Base-by-base conservation (phyloP, 2,797 vertebrate species). In the Ateles fusciceps region DNA sequence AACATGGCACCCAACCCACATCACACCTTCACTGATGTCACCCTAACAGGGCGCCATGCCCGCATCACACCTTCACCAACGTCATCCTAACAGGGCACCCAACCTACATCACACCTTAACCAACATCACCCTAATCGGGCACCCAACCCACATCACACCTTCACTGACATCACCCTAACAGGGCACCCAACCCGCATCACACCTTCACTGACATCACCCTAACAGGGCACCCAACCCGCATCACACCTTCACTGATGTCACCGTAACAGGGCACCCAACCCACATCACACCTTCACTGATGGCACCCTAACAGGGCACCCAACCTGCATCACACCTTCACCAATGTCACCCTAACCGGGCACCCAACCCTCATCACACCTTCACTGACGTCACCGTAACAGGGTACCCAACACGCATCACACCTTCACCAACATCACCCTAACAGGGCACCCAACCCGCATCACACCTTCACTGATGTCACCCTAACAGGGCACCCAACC, bases 211-310 rank as follows among this genome's bases (percentile, higher is more conserved):
- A 61, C 2, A 0, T 61, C 42, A 36, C 9, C 78, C 55, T 6
- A n/a, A 46, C 21, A 1, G 1, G 10, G 19, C 52, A 55, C 13
- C 5, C 4, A 7, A 3, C 24, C 24, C 2, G 3, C 26, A 9
- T 50, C 80, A 79, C 7, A 19, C 57, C 57, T 55, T 88, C 24
- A 59, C 17, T 5, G 1, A 64, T 0, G 2, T 64, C 42, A 36
- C 12, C 78, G 57, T 6, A 36, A 46, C 17, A 1, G 50, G 10
- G 14, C 72, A 46, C 14, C 3, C 48, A 50, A 50, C 24, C 9
- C 4, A 2, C 33, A 9, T 44, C 74, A 79, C 10, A 19, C 57
- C 50, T 55, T 88, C 24, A 59, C 15, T 5, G 1, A 33, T 1
- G 2, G 33, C 42, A 36, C 4, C 78, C 64, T 6, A 36, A 46